These are phyloP conservation scores for Colinus virginianus DNA, from an alignment of 2,113 vertebrate species.

Conservation along the genomic window DNA sequence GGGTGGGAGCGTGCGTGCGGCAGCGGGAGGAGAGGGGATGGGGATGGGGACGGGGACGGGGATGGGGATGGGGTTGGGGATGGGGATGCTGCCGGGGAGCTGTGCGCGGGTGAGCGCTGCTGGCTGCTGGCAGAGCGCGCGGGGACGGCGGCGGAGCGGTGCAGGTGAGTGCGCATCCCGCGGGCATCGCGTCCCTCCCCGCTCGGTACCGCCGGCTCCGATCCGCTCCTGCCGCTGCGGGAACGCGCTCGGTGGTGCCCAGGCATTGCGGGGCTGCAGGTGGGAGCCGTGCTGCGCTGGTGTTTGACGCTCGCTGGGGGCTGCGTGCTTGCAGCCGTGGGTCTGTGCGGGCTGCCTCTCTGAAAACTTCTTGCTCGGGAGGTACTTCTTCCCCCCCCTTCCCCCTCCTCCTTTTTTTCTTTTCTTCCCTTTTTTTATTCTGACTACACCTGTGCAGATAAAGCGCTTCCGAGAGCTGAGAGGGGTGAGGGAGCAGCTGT, in stretches of 20 bases:
- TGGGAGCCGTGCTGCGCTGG: rapidly evolving
- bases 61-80: neutral
- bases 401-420: too few species aligned
- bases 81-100: neutral
- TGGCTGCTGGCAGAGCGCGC: neutral
- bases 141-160: neutral
- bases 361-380: neutral
- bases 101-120: neutral
- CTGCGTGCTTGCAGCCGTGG: rapidly evolving
- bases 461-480: rapidly evolving
- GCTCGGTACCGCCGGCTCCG: neutral
- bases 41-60: neutral
- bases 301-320: rapidly evolving
- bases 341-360: rapidly evolving
- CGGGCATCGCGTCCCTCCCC: neutral
- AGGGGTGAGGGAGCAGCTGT: neutral
- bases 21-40: neutral
- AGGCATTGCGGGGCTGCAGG: neutral
- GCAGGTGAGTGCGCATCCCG: conserved; percentile 65
- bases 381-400: neutral
- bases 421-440: neutral
- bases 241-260: rapidly evolving
- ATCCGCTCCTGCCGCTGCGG: neutral
- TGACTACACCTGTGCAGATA: neutral
- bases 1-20: neutral